These are phyloP conservation scores for Calephelis perditalis DNA, from an alignment of 2,888 invertebrate genomes.

Conservation along the genomic window DNA sequence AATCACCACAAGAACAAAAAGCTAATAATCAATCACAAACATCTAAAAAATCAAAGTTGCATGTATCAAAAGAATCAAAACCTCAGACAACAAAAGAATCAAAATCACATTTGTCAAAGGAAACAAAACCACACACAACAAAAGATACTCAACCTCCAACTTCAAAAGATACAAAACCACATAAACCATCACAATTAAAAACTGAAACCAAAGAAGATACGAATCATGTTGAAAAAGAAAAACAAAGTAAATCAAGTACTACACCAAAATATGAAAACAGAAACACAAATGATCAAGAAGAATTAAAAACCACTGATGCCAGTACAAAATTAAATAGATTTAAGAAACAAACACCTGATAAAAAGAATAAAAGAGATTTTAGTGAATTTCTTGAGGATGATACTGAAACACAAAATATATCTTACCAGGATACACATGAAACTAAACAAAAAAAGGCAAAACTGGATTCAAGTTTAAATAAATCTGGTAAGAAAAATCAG, in stretches of 20 bases:
- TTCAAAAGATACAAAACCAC: constrained; percentile 1
- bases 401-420: constrained; percentile 25
- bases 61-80: constrained; percentile 16
- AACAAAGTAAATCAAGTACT: constrained; percentile 4
- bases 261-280: constrained; percentile 3
- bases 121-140: neutral
- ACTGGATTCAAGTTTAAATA: constrained; percentile 54
- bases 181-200: constrained; percentile 16
- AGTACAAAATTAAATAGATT: constrained; percentile 6
- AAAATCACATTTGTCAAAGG: constrained; percentile 9
- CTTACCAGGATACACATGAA: constrained; percentile 16
- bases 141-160: neutral
- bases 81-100: constrained; percentile 5
- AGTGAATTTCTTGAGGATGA: constrained; percentile 47
- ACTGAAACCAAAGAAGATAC: constrained; percentile 15
- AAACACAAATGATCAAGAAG: constrained; percentile 14
- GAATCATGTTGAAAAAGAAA: constrained; percentile 8
- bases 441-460: constrained; percentile 38
- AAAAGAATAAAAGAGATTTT: constrained; percentile 33
- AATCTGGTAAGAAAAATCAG: constrained; percentile 47
- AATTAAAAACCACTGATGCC: constrained; percentile 7
- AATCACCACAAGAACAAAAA: neutral
- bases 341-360: constrained; percentile 8
- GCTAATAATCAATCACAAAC: neutral
- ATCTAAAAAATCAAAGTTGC: constrained; percentile 13